phyloP scores from a whole-genome alignment of 2,113 vertebrate genomes.

The Fregetta grallaria region DNA sequence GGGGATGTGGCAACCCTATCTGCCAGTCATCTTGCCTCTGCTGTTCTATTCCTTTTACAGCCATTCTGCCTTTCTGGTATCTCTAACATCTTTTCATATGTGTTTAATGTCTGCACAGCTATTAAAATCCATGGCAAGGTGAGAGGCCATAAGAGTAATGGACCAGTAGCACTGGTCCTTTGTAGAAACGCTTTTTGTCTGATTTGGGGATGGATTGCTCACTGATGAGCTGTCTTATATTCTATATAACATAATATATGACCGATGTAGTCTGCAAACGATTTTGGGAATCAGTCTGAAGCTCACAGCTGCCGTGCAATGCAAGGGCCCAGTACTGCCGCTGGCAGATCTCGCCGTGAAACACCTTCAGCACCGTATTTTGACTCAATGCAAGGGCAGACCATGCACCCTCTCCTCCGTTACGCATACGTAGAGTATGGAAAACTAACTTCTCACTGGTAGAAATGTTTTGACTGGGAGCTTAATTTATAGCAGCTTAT shows the following conservation, averaged over 20 bases:
- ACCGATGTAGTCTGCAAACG: background rate
- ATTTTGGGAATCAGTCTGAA: background rate
- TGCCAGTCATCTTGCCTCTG: conserved; percentile 67
- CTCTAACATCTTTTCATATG: background rate
- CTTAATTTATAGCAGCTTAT: conserved; percentile 35
- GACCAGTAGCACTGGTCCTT: background rate
- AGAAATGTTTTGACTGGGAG: conserved; percentile 9
- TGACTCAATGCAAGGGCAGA: background rate
- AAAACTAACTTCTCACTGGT: background rate
- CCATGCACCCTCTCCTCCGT: background rate
- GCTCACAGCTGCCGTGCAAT: background rate
- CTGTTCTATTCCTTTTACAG: conserved; percentile 71
- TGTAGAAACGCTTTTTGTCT: background rate
- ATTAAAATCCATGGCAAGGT: background rate
- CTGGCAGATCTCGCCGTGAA: background rate
- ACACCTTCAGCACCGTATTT: background rate
- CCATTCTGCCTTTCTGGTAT: conserved; percentile 57
- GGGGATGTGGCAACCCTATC: conserved; percentile 68
- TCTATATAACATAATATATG: background rate
- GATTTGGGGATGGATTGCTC: background rate
- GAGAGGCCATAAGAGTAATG: background rate
- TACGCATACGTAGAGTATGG: fast-evolving
- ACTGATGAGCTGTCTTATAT: background rate
- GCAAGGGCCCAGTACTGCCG: background rate
- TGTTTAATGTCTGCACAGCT: background rate